Base-by-base conservation (phyloP, 2,113 vertebrate species). In the Chaetura pelagica region DNA sequence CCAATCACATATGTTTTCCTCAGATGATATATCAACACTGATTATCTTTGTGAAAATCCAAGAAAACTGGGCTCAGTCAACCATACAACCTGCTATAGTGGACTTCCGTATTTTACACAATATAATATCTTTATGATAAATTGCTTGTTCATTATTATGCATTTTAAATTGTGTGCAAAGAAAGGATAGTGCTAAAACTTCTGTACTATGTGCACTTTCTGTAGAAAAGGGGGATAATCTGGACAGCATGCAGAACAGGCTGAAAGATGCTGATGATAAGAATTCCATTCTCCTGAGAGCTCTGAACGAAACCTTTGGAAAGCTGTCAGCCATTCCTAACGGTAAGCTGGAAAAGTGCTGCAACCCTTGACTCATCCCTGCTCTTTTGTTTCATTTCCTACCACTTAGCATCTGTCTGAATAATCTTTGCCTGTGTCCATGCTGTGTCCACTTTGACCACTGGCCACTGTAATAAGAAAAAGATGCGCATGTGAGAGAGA, bases 281-380 rank as follows among this genome's bases (percentile, higher is more conserved):
- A 99, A 98, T 84, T 98, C 97, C 82, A 96, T 98, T 86, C 97
- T 99, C 89, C 96, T 98, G 90, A 98, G 91, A 97, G 96, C 97
- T 83, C 94, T 99, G 97, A 99, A 99, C 76, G 98, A 98, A 96
- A 99, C 98, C 82, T 92, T 99, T 94, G 98, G 97, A 90, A 99
- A 98, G 69, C 97, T 99, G 84, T 97, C 97, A 77, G 97, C 98
- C 58, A 98, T 99, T 96, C 99, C 99, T 79, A 99, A 98, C 0
- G 99, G 99, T 99, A 98, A 97, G 97, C 68, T 63, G 34, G n/a
- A 88, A 67, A 42, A 85, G 17, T 59, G 15, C 59, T 62, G 26
- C 26, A 49, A 40, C 19, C 10, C 69, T 66, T 67, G 18, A 55
- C 40, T 76, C 23, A 30, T n/a, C 63, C 22, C 13, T 7, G 11